Conservation (phyloP, 2,888 invertebrate genomes). For the Cataglyphis altisquamis region DNA sequence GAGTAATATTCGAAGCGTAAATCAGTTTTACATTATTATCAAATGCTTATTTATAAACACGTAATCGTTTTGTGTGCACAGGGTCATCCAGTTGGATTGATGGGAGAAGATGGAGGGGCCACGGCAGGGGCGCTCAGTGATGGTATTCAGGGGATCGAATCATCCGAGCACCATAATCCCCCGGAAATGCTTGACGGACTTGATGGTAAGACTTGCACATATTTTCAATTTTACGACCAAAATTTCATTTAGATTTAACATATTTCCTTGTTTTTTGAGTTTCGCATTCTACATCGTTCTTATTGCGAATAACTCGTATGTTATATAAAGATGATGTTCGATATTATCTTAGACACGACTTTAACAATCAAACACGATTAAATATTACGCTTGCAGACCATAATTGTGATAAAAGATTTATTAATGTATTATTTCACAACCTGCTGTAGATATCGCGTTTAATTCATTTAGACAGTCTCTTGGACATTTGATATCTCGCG, state of each 20-base stretch:
- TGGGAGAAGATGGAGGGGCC: conserved; percentile 83
- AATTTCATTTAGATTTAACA: conserved; percentile 75
- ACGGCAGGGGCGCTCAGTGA: conserved; percentile 83
- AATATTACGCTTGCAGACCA: background rate
- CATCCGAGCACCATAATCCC: conserved; percentile 85
- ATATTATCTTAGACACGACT: conserved; percentile 1
- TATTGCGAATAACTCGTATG: background rate
- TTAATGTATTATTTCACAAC: background rate
- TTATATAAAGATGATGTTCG: background rate
- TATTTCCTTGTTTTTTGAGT: conserved; percentile 66
- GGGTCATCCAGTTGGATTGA: conserved; percentile 84
- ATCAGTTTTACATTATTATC: conserved; percentile 11
- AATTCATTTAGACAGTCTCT: background rate
- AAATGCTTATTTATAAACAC: conserved; percentile 40
- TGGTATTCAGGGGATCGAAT: conserved; percentile 83
- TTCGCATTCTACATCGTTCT: background rate
- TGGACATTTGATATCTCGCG: background rate
- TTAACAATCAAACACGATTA: background rate
- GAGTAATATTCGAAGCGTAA: background rate
- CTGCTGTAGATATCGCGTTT: background rate
- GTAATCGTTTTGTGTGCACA: conserved; percentile 77
- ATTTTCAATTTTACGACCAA: conserved; percentile 70
- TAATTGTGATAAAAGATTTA: background rate
- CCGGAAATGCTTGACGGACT: conserved; percentile 86
- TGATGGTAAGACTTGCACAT: conserved; percentile 85